Percentiles rank a stretch among this genome's conserved stretches.
These are phyloP conservation scores for Pteria penguin DNA, from an alignment of 2,888 invertebrate genomes.

Conservation along the genomic window DNA sequence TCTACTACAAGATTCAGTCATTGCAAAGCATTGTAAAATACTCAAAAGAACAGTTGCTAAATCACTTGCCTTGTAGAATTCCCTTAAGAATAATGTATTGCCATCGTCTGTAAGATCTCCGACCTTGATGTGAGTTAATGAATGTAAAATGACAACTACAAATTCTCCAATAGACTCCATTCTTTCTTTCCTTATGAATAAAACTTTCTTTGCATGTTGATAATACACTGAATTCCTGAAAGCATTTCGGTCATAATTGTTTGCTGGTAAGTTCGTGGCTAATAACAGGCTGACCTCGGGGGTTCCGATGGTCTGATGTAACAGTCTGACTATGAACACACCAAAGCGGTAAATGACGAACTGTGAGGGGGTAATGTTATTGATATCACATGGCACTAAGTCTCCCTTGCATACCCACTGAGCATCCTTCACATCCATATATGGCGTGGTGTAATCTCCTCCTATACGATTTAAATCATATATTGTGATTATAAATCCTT, in stretches of 20 bases:
- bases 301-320: conserved; percentile 68
- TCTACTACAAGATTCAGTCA: no score
- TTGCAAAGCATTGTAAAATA: no score
- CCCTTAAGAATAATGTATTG: conserved; percentile 73
- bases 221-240: conserved; percentile 76
- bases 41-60: no score
- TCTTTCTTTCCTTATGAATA: conserved; percentile 76
- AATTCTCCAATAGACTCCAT: conserved; percentile 78
- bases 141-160: conserved; percentile 76
- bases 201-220: conserved; percentile 70
- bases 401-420: conserved; percentile 76
- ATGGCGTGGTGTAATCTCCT: conserved; percentile 72
- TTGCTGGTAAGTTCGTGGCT: conserved; percentile 76
- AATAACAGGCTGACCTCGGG: conserved; percentile 75
- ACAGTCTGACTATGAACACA: conserved; percentile 74
- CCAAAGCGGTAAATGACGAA: conserved; percentile 78
- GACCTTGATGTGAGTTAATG: conserved; percentile 76
- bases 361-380: conserved; percentile 71
- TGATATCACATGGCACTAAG: conserved; percentile 71
- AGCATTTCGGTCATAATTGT: conserved; percentile 75
- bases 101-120: conserved; percentile 75
- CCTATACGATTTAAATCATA: no score
- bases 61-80: conserved; percentile 78
- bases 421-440: conserved; percentile 78
- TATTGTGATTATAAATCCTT: no score